These are phyloP conservation scores for Macrosiphum euphorbiae DNA, from an alignment of 2,888 invertebrate genomes.

Conservation along the genomic window DNA sequence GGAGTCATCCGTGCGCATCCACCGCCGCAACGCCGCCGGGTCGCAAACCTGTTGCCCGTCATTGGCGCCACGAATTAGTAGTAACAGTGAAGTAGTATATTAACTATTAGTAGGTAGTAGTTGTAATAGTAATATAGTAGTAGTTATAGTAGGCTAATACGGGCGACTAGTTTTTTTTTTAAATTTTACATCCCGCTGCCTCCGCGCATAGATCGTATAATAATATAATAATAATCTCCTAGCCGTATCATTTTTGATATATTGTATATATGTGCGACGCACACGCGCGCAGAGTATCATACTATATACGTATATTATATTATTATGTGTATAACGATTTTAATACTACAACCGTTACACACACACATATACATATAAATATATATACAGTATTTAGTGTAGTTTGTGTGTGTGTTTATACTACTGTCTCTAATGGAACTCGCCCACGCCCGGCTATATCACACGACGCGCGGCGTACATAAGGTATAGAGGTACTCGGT, in stretches of 20 bases:
- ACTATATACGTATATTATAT: not conserved
- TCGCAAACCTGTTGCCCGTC: slow-evolving; percentile 38
- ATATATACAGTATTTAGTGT: not conserved
- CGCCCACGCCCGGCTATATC: slow-evolving; percentile 39
- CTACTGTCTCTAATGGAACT: slow-evolving; percentile 52
- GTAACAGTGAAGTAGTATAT: not conserved
- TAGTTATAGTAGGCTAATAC: slow-evolving; percentile 11
- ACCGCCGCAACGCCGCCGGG: not conserved
- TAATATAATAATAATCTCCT: slow-evolving; percentile 9
- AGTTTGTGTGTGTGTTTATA: not conserved
- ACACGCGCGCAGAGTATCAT: not conserved
- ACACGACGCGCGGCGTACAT: not conserved
- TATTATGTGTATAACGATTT: slow-evolving; percentile 37
- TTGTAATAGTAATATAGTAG: not conserved
- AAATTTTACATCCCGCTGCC: not conserved
- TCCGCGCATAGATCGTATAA: not conserved
- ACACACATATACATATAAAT: too few relatives aligned
- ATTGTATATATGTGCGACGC: slow-evolving; percentile 4
- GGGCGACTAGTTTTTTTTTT: slow-evolving; percentile 24
- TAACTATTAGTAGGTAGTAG: not conserved
- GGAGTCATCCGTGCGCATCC: not conserved
- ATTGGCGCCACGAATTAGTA: slow-evolving; percentile 27
- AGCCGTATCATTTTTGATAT: not conserved
- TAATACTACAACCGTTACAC: slow-evolving; percentile 22
- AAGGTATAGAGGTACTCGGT: not conserved